phyloP scores from a whole-genome alignment of 2,888 invertebrate genomes.

The Campopleginae sp. region DNA sequence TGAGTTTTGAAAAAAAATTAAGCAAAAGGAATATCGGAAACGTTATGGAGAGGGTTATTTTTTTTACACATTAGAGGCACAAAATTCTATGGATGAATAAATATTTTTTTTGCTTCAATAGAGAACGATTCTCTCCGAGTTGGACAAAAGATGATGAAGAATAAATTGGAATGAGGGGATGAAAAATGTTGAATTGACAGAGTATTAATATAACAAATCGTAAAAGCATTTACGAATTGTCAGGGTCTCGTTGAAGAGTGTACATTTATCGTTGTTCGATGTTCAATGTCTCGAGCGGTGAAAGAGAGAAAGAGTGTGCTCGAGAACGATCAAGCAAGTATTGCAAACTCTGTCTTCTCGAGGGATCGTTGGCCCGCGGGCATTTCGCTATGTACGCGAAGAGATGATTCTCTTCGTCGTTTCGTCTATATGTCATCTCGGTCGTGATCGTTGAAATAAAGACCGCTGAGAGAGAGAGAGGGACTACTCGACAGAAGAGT shows the following conservation, averaged over 20 bases:
- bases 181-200: neutral
- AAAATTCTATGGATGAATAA: neutral
- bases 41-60: neutral
- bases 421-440: slow-evolving; percentile 52
- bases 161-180: neutral
- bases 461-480: neutral
- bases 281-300: slow-evolving; percentile 42
- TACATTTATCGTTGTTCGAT: slow-evolving; percentile 39
- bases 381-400: slow-evolving; percentile 26
- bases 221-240: slow-evolving; percentile 23
- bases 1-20: neutral
- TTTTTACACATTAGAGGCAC: too few relatives aligned
- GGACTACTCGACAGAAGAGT: slow-evolving; percentile 10
- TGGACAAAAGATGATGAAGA: neutral
- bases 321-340: slow-evolving; percentile 11
- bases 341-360: slow-evolving; percentile 28
- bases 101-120: neutral
- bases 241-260: slow-evolving; percentile 21
- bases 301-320: neutral
- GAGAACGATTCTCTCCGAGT: neutral
- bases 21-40: neutral
- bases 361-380: slow-evolving; percentile 51
- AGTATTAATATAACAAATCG: slow-evolving; percentile 23
- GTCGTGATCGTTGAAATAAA: slow-evolving; percentile 27
- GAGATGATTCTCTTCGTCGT: slow-evolving; percentile 50